Evolutionary conservation across 1,140 invertebrate species (phyloP).

Genomic region (Apis cerana): DNA sequence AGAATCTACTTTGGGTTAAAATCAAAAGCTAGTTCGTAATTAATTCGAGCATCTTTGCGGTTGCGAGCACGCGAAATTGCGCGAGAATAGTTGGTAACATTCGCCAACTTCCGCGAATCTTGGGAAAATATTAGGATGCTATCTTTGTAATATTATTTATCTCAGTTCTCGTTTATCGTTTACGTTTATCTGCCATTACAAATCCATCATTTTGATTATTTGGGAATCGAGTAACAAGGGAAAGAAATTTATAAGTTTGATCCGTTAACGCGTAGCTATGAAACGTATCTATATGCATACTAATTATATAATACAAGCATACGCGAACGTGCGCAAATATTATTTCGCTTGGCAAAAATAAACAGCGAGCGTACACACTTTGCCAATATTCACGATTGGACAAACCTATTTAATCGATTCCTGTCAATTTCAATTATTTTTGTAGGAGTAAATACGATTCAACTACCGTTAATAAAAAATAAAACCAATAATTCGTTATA

Average conservation of each 20-base stretch:
- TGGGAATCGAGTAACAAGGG: too few relatives aligned
- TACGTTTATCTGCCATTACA: not conserved
- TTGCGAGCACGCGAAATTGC: conserved; percentile 21
- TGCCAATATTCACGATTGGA: conserved; percentile 13
- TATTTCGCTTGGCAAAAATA: not conserved
- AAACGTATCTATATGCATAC: too few relatives aligned
- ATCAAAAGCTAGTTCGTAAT: conserved; percentile 58
- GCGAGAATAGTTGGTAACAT: conserved; percentile 34
- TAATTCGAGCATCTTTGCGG: conserved; percentile 57
- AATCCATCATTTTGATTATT: too few relatives aligned
- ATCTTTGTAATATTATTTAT: conserved; percentile 6
- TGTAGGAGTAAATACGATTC: not conserved
- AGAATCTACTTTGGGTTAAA: conserved; percentile 50
- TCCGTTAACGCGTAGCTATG: too few relatives aligned
- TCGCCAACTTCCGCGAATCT: not conserved
- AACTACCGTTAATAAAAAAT: conserved; percentile 26
- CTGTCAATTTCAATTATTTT: conserved; percentile 20
- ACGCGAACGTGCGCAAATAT: not conserved
- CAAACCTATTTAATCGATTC: conserved; percentile 13
- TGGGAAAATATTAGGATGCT: not conserved
- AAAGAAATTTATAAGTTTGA: not conserved
- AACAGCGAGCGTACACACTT: not conserved
- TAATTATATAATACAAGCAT: not conserved
- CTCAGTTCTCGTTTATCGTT: not conserved
- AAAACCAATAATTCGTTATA: conserved; percentile 46